phyloP scores from a whole-genome alignment of 2,797 vertebrate genomes.

The Cichlasoma orientale region DNA sequence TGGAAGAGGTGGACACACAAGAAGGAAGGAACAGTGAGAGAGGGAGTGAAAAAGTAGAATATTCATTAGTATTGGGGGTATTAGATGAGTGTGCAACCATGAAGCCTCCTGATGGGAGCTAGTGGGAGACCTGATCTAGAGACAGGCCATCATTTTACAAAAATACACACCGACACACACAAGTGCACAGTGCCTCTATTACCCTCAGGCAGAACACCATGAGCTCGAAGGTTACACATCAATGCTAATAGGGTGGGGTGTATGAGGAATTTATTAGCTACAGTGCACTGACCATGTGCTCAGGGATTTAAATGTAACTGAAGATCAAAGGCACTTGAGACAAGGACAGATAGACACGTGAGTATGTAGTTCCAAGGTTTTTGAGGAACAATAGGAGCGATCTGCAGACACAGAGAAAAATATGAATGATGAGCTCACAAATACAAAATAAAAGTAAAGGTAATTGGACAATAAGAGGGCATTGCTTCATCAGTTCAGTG shows the following conservation, averaged over 20 bases:
- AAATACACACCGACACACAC: slow-evolving; percentile 10
- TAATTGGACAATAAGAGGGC: background rate
- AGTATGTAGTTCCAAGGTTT: background rate
- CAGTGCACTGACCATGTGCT: slow-evolving; percentile 40
- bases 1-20: background rate
- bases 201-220: slow-evolving; percentile 72
- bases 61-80: slow-evolving; percentile 34
- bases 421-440: background rate
- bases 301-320: slow-evolving; percentile 48
- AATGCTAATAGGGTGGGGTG: slow-evolving; percentile 76
- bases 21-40: background rate
- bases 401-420: background rate
- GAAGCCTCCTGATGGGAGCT: slow-evolving; percentile 61
- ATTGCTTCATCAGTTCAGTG: background rate
- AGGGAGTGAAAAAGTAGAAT: background rate
- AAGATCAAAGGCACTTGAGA: slow-evolving; percentile 36
- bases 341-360: background rate
- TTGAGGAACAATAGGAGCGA: slow-evolving; percentile 1
- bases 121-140: slow-evolving; percentile 51
- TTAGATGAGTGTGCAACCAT: slow-evolving; percentile 49
- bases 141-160: slow-evolving; percentile 36
- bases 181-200: slow-evolving; percentile 47
- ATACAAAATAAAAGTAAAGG: background rate
- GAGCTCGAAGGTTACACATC: slow-evolving; percentile 83
- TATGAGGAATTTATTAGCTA: slow-evolving; percentile 72